A percentile compares a stretch with the other conserved stretches of the same genome.
Conservation (phyloP, 2,797 vertebrate genomes). For the Chrosomus eos region DNA sequence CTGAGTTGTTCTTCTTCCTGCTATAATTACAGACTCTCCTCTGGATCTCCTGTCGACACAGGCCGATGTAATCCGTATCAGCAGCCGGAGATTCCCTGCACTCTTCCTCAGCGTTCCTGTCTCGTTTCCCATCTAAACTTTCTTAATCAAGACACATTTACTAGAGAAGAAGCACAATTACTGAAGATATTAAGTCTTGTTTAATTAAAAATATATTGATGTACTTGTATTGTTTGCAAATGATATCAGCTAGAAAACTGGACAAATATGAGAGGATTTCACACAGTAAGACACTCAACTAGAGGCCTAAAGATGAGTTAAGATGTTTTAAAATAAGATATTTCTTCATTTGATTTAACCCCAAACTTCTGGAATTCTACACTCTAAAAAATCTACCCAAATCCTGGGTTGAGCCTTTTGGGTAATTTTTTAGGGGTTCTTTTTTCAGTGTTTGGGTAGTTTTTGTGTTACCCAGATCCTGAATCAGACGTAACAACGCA, state of each 20-base stretch:
- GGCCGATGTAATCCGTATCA: background rate
- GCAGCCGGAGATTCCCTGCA: background rate
- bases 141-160: background rate
- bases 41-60: background rate
- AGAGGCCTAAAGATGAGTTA: no score
- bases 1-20: conserved; percentile 25
- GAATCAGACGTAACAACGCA: no score
- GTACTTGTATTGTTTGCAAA: background rate
- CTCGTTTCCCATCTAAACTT: background rate
- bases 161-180: background rate
- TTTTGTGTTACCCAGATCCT: no score
- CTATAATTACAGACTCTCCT: conserved; percentile 24
- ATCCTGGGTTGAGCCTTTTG: no score
- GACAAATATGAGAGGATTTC: background rate
- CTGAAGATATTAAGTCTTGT: background rate
- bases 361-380: no score
- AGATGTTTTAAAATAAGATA: no score
- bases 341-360: no score
- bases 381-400: no score
- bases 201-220: background rate
- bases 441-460: no score
- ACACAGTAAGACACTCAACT: no score
- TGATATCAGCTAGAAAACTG: background rate
- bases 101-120: background rate
- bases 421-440: no score